Conservation (phyloP, 1,140 invertebrate genomes). For the Lepidotrigona ventralis region DNA sequence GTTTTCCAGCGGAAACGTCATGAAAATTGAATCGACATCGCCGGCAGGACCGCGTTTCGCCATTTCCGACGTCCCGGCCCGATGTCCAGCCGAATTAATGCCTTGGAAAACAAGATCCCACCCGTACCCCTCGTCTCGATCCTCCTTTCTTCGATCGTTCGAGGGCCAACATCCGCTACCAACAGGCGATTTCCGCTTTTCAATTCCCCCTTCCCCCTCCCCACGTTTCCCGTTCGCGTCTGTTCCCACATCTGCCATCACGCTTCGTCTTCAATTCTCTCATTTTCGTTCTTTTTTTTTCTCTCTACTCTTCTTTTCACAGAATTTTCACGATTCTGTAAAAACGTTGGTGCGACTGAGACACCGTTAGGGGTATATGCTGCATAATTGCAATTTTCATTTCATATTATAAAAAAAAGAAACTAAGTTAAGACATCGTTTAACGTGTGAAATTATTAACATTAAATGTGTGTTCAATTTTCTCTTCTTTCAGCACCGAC, state of each 20-base stretch:
- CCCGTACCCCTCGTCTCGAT: slow-evolving; percentile 3
- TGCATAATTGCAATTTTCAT: too few relatives aligned
- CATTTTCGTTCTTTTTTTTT: background rate
- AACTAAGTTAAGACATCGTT: too few relatives aligned
- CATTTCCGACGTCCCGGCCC: slow-evolving; percentile 56
- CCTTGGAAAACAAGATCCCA: slow-evolving; percentile 55
- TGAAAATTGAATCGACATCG: slow-evolving; percentile 62
- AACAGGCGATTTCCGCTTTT: slow-evolving; percentile 37
- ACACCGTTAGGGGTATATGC: too few relatives aligned
- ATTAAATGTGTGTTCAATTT: too few relatives aligned
- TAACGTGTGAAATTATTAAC: too few relatives aligned
- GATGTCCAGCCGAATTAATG: slow-evolving; percentile 62
- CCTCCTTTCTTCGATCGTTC: background rate
- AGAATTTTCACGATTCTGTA: too few relatives aligned
- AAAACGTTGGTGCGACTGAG: too few relatives aligned
- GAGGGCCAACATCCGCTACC: slow-evolving; percentile 8
- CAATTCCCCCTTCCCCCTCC: background rate
- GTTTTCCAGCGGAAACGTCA: slow-evolving; percentile 53
- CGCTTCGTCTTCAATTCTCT: background rate
- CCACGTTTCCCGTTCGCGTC: too few relatives aligned
- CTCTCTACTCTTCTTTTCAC: too few relatives aligned
- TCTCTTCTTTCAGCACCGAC: background rate
- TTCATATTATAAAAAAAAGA: too few relatives aligned
- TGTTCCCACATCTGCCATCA: too few relatives aligned
- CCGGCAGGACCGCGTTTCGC: slow-evolving; percentile 39